Evolutionary conservation across 2,888 invertebrate genomes (phyloP).

Genomic region (Teleiodes luculella): DNA sequence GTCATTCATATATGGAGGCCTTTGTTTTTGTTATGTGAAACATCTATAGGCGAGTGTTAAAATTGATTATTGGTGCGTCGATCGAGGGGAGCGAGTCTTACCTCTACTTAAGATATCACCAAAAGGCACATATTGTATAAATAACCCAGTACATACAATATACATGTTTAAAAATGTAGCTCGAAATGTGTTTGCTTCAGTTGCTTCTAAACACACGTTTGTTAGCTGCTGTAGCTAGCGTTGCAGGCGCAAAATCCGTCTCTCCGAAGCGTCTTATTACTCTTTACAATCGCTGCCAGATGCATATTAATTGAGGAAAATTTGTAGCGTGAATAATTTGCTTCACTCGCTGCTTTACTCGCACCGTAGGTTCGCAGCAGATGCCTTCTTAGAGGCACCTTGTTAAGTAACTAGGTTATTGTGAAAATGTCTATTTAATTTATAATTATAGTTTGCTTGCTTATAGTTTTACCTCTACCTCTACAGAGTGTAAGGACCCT

Average conservation of each 20-base stretch:
- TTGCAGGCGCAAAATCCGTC: constrained; percentile 8
- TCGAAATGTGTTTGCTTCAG: background rate
- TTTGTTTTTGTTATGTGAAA: too few relatives aligned
- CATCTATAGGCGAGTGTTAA: too few relatives aligned
- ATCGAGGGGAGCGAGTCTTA: too few relatives aligned
- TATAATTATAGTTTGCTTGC: too few relatives aligned
- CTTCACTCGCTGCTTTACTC: background rate
- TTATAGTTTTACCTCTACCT: too few relatives aligned
- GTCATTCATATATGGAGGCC: too few relatives aligned
- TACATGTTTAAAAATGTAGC: background rate
- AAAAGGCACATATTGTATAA: too few relatives aligned
- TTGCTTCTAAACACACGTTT: background rate
- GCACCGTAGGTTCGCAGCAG: background rate
- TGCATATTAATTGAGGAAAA: constrained; percentile 7
- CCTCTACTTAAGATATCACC: too few relatives aligned
- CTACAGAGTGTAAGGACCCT: too few relatives aligned
- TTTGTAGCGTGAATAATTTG: background rate
- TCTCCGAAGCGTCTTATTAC: constrained; percentile 5
- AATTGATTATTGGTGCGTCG: too few relatives aligned
- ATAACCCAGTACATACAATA: background rate
- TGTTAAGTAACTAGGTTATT: constrained; percentile 19
- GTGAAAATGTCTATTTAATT: background rate
- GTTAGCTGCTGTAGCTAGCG: background rate
- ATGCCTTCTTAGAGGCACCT: background rate
- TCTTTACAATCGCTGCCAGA: constrained; percentile 8